Conservation (phyloP, 2,888 invertebrate genomes). For the Callinectes sapidus region DNA sequence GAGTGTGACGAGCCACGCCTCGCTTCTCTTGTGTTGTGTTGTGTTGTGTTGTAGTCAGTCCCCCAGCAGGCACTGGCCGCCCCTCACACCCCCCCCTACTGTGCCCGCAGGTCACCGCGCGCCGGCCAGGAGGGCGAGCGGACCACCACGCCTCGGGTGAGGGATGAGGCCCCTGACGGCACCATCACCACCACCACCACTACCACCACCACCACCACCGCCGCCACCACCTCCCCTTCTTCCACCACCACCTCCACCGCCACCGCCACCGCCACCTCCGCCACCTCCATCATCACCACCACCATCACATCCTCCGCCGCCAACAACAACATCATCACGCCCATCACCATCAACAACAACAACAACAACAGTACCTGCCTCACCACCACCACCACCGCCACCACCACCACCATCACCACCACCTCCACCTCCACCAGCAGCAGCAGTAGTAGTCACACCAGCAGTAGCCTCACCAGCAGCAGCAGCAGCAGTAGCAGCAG, state of each 20-base stretch:
- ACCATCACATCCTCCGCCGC: neutral
- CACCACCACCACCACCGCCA: slow-evolving; percentile 40
- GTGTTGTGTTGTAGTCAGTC: neutral
- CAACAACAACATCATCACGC: neutral
- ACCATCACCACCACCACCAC: neutral
- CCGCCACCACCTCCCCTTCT: neutral
- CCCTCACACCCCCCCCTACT: neutral
- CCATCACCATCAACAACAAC: neutral
- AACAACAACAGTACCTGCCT: slow-evolving; percentile 25
- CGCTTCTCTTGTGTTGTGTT: neutral
- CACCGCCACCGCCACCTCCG: neutral
- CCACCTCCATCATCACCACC: neutral
- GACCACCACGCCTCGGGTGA: neutral
- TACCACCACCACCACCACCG: neutral
- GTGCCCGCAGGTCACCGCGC: neutral
- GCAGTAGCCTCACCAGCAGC: neutral
- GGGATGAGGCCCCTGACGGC: neutral
- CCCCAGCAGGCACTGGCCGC: neutral
- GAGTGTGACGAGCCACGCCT: neutral
- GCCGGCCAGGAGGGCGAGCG: neutral
- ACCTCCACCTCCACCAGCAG: neutral
- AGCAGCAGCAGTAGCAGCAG: neutral
- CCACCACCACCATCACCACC: neutral
- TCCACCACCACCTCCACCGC: neutral
- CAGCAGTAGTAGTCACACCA: neutral